These are phyloP conservation scores for Bombylius major DNA, from an alignment of 2,888 invertebrate species.

Conservation along the genomic window DNA sequence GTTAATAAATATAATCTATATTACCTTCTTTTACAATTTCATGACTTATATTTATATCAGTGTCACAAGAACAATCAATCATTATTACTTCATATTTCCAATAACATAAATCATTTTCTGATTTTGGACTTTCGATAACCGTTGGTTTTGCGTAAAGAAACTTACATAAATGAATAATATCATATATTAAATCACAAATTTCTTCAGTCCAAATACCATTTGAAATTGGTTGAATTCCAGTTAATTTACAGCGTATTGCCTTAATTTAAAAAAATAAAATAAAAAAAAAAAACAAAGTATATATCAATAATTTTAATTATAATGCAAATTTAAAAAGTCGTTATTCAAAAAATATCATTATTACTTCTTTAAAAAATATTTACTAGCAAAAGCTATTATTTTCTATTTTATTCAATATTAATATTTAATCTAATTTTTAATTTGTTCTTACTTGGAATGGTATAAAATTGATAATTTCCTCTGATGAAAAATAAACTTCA, in stretches of 20 bases:
- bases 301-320: too few species aligned
- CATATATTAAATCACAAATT: constrained; percentile 10
- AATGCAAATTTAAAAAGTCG: too few species aligned
- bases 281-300: background rate
- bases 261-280: background rate
- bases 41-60: constrained; percentile 8
- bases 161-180: constrained; percentile 6
- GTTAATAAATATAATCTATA: background rate
- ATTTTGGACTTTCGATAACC: background rate
- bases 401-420: background rate
- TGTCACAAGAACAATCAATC: constrained; percentile 5
- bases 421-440: background rate
- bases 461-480: constrained; percentile 2
- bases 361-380: too few species aligned
- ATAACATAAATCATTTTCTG: constrained; percentile 3
- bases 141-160: constrained; percentile 9
- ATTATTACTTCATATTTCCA: constrained; percentile 10
- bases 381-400: background rate
- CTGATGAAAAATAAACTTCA: constrained; percentile 2
- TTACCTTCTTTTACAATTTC: constrained; percentile 11
- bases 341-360: too few species aligned
- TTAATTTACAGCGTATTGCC: constrained; percentile 11
- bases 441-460: constrained; percentile 10
- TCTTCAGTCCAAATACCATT: constrained; percentile 10
- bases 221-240: constrained; percentile 7